Evolutionary conservation across 2,888 invertebrate species (phyloP), one percentile per base, ranked within the genome.

Genomic region (Macrophya alboannulata): DNA sequence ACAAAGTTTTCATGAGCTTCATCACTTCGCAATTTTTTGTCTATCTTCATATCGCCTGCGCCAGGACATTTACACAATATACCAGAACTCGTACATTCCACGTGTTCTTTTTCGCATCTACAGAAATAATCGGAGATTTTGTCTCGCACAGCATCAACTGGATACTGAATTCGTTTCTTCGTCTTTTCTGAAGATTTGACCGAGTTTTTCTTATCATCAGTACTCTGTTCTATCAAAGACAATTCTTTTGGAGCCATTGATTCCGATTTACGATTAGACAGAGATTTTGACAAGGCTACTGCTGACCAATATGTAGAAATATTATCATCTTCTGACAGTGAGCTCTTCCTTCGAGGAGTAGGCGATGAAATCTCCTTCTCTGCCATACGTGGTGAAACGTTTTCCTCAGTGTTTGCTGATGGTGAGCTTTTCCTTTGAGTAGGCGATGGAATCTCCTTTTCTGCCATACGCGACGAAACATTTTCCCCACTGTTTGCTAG

Each of bases 81-180:
- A 31, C 51, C 76, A 77, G 31, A 8, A 48, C 9, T 55, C 9
- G 55, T 77, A 77, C 55, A 77, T 55, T 55, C 25, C 51, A 55
- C 55, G 15, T n/a, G 77, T 17, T 55, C 55, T n/a, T 17, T 48
- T 31, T 77, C 31, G 17, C 76, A 77, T 8, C 37, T 51, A 17
- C 76, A 77, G 76, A 25, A 55, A 77, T 77, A 77, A 31, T 37
- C 51, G 9, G 76, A 77, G 6, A 77, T 51, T 31, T 51, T 77
- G 10, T 77, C 51, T 37, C 37, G 76, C 25, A 77, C 51, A 51
- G 51, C 76, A 31, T 48, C 17, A 5, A 77, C 10, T 15, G 76
- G 51, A 31, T 15, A 55, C 25, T 51, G 17, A 77, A 4, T 51
- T 51, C 31, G 10, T 51, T 51, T 77, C 48, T 25, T 51, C 8